Conservation (phyloP, 2,888 invertebrate genomes). For the Oxyscelio sp. region DNA sequence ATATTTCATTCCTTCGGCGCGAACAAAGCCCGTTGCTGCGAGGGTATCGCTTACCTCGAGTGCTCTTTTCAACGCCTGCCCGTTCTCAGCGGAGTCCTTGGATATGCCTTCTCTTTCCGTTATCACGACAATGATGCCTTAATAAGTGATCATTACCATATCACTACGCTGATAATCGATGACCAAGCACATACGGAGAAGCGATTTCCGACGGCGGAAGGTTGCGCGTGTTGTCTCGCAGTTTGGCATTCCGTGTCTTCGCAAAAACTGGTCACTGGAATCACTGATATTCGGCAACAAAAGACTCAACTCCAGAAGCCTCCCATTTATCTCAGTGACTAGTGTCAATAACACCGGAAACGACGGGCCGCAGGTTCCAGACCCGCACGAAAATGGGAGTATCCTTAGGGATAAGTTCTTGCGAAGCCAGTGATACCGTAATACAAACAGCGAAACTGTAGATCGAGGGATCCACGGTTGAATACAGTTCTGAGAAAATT, state of each 20-base stretch:
- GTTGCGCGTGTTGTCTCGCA: background rate
- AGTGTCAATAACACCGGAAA: constrained; percentile 6
- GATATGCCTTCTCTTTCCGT: constrained; percentile 51
- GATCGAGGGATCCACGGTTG: background rate
- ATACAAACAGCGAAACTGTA: background rate
- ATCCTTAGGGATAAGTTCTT: constrained; percentile 2
- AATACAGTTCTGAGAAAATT: constrained; percentile 31
- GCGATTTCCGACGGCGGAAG: background rate
- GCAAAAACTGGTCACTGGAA: background rate
- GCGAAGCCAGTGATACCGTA: constrained; percentile 5
- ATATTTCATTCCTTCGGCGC: constrained; percentile 81
- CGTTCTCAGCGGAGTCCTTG: constrained; percentile 22
- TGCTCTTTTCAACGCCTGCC: constrained; percentile 82
- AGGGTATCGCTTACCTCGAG: constrained; percentile 83
- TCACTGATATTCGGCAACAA: background rate
- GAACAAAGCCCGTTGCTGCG: constrained; percentile 79
- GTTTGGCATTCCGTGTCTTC: background rate
- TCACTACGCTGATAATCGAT: constrained; percentile 57
- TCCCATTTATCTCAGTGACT: constrained; percentile 6
- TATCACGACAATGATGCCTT: constrained; percentile 77
- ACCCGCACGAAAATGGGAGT: constrained; percentile 18
- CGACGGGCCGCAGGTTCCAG: background rate
- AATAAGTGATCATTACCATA: constrained; percentile 83
- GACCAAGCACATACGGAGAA: constrained; percentile 18
- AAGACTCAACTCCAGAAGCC: background rate